Evolutionary conservation across 2,888 invertebrate species (phyloP).

Genomic region (Bombylius major): DNA sequence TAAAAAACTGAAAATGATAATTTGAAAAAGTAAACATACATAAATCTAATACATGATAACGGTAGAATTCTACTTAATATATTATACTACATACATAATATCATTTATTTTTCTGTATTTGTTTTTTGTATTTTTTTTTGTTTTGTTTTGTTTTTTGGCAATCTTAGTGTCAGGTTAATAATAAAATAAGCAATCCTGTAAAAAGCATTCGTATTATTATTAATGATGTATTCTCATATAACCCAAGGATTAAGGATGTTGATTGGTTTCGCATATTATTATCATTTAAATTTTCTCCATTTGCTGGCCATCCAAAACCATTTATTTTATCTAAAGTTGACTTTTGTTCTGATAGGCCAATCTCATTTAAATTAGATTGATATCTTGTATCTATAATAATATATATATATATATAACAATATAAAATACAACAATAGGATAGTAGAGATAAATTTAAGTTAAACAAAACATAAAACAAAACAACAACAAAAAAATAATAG

Average conservation of each 20-base stretch:
- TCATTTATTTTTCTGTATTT: no score
- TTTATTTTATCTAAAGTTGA: slow-evolving; percentile 32
- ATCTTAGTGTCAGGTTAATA: not conserved
- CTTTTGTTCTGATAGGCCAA: slow-evolving; percentile 67
- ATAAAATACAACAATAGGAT: no score
- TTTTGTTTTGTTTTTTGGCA: not conserved
- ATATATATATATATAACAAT: no score
- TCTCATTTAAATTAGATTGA: slow-evolving; percentile 62
- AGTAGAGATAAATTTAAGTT: no score
- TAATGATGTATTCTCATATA: not conserved
- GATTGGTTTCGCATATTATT: not conserved
- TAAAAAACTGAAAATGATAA: no score
- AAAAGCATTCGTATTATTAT: not conserved
- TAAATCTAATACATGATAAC: no score
- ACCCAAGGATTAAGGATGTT: not conserved
- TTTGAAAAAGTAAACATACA: no score
- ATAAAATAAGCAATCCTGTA: not conserved
- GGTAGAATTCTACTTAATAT: no score
- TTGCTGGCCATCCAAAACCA: slow-evolving; percentile 20
- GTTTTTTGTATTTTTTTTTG: no score
- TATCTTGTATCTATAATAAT: slow-evolving; percentile 51
- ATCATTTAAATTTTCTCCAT: slow-evolving; percentile 15
- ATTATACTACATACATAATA: no score
- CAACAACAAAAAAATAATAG: no score
- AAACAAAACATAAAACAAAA: no score